A percentile compares a stretch with the other conserved stretches of the same genome.
These are phyloP conservation scores for Thripadectes ignobilis DNA, from an alignment of 2,797 vertebrate genomes.

Conservation along the genomic window DNA sequence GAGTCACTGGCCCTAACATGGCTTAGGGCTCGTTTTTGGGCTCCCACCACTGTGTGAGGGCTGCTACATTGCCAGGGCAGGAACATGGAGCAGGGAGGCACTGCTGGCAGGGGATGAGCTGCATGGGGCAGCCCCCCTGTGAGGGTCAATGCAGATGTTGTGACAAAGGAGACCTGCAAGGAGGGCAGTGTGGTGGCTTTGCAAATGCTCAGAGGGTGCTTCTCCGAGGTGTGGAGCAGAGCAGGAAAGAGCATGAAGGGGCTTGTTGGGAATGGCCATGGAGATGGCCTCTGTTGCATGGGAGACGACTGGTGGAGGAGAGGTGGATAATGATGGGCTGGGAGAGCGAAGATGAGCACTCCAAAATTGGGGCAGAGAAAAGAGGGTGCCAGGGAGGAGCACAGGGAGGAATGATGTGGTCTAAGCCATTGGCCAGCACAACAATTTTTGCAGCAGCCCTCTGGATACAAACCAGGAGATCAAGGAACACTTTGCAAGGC, in stretches of 20 bases:
- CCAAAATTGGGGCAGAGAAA: neutral
- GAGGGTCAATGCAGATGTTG: accelerated
- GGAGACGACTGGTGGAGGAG: neutral
- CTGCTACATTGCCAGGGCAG: neutral
- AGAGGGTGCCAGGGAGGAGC: neutral
- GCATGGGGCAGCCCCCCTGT: neutral
- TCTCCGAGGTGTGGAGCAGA: neutral
- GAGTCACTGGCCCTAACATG: accelerated
- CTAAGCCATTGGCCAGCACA: neutral
- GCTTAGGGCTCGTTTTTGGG: neutral
- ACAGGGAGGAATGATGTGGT: constrained; percentile 36
- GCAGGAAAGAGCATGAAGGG: neutral
- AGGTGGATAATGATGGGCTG: neutral
- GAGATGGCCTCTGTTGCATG: neutral
- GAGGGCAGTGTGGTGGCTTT: neutral
- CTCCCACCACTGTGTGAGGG: neutral
- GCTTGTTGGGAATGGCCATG: neutral
- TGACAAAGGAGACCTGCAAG: neutral
- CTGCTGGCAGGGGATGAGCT: accelerated
- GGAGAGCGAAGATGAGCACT: neutral
- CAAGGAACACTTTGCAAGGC: constrained; percentile 30
- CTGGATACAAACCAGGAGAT: constrained; percentile 31
- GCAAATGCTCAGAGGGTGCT: neutral
- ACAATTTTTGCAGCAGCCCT: neutral
- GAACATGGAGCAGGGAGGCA: neutral